Conservation (phyloP, 2,888 invertebrate species). For the Stramonita haemastoma region DNA sequence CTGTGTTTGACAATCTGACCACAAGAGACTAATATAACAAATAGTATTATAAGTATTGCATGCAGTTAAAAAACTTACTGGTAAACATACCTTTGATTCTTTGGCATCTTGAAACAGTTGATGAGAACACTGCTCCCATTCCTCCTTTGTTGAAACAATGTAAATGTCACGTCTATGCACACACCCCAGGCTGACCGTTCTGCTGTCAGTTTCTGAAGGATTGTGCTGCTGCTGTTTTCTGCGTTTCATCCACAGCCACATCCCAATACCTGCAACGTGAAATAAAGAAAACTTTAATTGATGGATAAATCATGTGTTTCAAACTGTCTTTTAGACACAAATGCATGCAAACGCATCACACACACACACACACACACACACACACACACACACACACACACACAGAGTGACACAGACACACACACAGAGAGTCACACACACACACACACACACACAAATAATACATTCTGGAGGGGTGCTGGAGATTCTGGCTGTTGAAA, state of each 20-base stretch:
- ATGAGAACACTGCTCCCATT: conserved; percentile 20
- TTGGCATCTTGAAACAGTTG: background rate
- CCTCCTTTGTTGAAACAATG: background rate
- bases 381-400: conserved; percentile 14
- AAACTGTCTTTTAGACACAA: background rate
- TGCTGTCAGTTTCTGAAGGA: background rate
- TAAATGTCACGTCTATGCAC: background rate
- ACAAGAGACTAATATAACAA: too few species aligned
- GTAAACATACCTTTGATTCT: background rate
- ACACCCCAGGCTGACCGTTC: background rate
- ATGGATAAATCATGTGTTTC: too few species aligned
- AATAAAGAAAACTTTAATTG: background rate
- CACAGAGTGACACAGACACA: background rate
- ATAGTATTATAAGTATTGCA: too few species aligned
- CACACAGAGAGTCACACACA: background rate
- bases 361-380: conserved; percentile 13
- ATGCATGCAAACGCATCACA: background rate
- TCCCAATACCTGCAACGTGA: conserved; percentile 1
- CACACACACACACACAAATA: background rate
- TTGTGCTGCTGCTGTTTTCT: background rate
- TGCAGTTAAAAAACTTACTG: background rate
- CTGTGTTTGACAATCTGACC: too few species aligned
- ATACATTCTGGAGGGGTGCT: too few species aligned
- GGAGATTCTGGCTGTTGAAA: background rate
- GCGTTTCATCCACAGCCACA: conserved; percentile 20